phyloP scores from a whole-genome alignment of 1,140 invertebrate genomes.

The Venturia canescens region DNA sequence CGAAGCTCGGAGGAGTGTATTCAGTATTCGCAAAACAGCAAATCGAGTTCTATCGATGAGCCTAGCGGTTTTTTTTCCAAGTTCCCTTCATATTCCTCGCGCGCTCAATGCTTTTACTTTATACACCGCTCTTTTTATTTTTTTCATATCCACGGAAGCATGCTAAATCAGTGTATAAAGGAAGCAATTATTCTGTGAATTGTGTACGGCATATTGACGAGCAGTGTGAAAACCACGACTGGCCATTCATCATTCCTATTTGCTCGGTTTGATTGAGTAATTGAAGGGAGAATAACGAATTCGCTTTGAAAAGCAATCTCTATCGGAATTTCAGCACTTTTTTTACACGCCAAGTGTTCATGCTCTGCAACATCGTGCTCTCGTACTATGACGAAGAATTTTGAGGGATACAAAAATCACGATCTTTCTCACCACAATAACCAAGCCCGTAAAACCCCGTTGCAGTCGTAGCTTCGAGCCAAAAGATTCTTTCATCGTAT shows the following conservation, averaged over 20 bases:
- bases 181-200: conserved; percentile 34
- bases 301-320: not conserved
- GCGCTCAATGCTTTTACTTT: conserved; percentile 21
- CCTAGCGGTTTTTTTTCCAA: not conserved
- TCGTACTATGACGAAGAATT: too few relatives aligned
- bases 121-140: not conserved
- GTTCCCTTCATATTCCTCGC: conserved; percentile 1
- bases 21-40: conserved; percentile 30
- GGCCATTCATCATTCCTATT: conserved; percentile 20
- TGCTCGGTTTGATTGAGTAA: conserved; percentile 26
- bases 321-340: not conserved
- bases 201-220: conserved; percentile 22
- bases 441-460: too few relatives aligned
- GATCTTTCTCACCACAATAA: too few relatives aligned
- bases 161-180: conserved; percentile 35
- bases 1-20: not conserved
- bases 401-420: too few relatives aligned
- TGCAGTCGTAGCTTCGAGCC: too few relatives aligned
- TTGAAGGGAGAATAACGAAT: conserved; percentile 27
- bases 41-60: conserved; percentile 20
- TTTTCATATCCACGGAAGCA: conserved; percentile 9
- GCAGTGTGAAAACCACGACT: not conserved
- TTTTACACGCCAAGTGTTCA: not conserved
- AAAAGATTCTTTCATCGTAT: not conserved
- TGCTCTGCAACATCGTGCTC: too few relatives aligned